Conservation (phyloP, 2,797 vertebrate species). For the Sebastes minor region DNA sequence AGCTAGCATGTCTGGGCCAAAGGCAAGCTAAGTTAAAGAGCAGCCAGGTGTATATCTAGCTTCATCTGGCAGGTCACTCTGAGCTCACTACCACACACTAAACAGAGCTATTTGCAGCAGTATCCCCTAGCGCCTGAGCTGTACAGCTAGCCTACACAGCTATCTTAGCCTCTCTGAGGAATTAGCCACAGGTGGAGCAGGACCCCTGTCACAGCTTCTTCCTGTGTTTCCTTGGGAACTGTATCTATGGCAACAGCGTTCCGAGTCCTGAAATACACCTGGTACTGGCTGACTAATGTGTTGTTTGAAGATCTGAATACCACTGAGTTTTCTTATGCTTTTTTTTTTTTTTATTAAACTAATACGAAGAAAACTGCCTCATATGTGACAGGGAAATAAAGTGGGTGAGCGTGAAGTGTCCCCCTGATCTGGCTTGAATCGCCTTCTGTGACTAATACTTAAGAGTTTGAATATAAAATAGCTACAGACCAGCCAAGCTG, state of each 20-base stretch:
- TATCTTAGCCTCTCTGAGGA: constrained; percentile 49
- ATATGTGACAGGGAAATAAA: not conserved
- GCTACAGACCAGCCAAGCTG: not conserved
- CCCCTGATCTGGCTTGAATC: not conserved
- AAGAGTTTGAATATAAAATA: not conserved
- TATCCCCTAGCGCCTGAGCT: not conserved
- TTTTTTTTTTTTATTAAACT: constrained; percentile 6
- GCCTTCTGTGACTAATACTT: not conserved
- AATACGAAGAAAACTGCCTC: not conserved
- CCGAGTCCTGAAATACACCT: constrained; percentile 68
- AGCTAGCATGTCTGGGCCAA: not conserved
- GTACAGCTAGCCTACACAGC: constrained; percentile 25
- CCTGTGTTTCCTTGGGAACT: constrained; percentile 75
- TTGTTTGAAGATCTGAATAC: constrained; percentile 37
- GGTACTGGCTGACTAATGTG: constrained; percentile 50
- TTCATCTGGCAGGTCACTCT: not conserved
- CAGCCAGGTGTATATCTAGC: not conserved
- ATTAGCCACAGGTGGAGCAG: constrained; percentile 80
- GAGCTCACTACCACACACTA: not conserved
- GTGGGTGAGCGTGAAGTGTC: not conserved
- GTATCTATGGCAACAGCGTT: constrained; percentile 83
- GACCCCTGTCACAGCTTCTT: constrained; percentile 78
- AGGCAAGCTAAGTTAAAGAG: not conserved
- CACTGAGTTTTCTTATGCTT: constrained; percentile 7
- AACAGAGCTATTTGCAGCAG: not conserved